Evolutionary conservation across 2,888 invertebrate species (phyloP).

Genomic region (Catocala nupta): DNA sequence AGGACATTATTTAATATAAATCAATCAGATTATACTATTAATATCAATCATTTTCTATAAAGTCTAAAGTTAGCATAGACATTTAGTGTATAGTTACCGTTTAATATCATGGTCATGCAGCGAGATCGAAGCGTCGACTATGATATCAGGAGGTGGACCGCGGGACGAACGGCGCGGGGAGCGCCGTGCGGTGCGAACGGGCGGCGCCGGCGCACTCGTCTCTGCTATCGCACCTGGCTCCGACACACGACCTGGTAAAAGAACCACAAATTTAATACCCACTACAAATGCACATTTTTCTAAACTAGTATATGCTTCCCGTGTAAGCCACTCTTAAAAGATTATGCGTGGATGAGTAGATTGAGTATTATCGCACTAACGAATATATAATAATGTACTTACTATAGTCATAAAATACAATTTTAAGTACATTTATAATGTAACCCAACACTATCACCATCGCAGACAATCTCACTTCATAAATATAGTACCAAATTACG

Average conservation of each 20-base stretch:
- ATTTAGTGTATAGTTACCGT: conserved; percentile 47
- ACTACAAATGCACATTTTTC: no score
- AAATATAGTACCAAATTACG: conserved; percentile 30
- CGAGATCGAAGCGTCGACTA: conserved; percentile 79
- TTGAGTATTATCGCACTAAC: no score
- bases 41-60: no score
- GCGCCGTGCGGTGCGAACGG: conserved; percentile 78
- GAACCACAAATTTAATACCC: not conserved
- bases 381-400: conserved; percentile 33
- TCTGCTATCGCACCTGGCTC: conserved; percentile 33
- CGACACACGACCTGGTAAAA: conserved; percentile 11
- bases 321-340: no score
- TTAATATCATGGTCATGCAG: conserved; percentile 70
- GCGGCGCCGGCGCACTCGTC: conserved; percentile 75
- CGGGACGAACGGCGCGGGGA: conserved; percentile 73
- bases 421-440: conserved; percentile 62
- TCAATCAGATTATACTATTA: no score
- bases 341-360: no score
- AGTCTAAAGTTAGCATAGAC: no score
- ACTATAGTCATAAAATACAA: conserved; percentile 70
- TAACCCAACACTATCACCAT: conserved; percentile 62
- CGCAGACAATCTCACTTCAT: conserved; percentile 47
- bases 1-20: no score
- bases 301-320: no score
- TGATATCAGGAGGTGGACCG: conserved; percentile 66